Evolutionary conservation across 2,113 vertebrate species (phyloP), one percentile per base, ranked within the genome.

Genomic region (Sebastes fasciatus): DNA sequence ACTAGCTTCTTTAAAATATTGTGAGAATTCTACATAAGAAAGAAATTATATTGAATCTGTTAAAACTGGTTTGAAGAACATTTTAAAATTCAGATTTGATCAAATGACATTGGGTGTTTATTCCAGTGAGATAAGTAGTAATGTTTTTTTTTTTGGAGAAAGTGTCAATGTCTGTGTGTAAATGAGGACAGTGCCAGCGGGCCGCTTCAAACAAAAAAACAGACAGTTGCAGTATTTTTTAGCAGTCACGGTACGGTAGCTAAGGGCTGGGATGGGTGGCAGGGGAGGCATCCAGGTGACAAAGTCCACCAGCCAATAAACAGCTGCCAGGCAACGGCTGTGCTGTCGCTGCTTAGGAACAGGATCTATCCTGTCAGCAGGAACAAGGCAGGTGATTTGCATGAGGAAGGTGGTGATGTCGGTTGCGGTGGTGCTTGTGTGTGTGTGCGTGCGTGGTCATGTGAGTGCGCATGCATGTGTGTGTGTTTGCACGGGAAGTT

Each of bases 221-320:
- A 77, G 85, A 78, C 70, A 51, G 45, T 16, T 69, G 58, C 55
- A 61, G 21, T 90, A 26, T 94, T 95, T 94, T 88, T 69, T 80
- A 49, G 66, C 45, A 51, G 77, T 62, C 55, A 78, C 12, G 1
- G 9, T 60, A 11, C 2, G 16, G 1, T 69, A 85, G 93, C 95
- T 95, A 95, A 94, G 69, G 17, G 17, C 19, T 57, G 23, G 46
- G 61, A 72, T 75, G 71, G 69, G 85, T 17, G 17, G 21, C 5
- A 60, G 34, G 34, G 13, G n/a, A 12, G 17, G 13, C 45, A 65
- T 81, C 66, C 85, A 90, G 73, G 88, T 92, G 85, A 72, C 81
- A 87, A 86, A 88, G 82, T 90, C 83, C 72, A 77, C 3, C 2
- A 76, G 86, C 93, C 92, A 95, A 95, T 95, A 52, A 90, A 65